Evolutionary conservation across 2,888 invertebrate species (phyloP).

Genomic region (Ormyrus nitidulus): DNA sequence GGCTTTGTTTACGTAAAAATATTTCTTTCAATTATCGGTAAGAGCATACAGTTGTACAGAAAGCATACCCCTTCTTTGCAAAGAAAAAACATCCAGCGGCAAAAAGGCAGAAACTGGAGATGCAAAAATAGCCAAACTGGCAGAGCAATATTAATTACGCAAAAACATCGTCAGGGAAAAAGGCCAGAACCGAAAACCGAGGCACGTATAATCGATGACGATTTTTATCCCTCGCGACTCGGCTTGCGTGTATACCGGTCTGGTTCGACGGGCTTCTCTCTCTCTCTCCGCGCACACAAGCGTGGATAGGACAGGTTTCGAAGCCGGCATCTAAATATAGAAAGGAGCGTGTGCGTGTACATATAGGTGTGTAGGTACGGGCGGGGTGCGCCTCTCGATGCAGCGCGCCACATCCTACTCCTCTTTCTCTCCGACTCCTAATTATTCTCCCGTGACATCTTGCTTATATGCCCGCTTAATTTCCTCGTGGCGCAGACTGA

Average conservation of each 20-base stretch:
- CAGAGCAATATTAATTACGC: too few species aligned
- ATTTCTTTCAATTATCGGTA: too few species aligned
- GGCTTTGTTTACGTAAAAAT: too few species aligned
- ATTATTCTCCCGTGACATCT: constrained; percentile 45
- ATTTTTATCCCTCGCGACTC: constrained; percentile 16
- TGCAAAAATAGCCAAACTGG: too few species aligned
- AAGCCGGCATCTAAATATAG: constrained; percentile 69
- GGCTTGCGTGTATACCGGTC: neutral
- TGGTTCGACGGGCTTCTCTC: constrained; percentile 31
- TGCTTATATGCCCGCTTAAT: constrained; percentile 18
- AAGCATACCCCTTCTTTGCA: too few species aligned
- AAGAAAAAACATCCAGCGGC: too few species aligned
- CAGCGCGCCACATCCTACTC: neutral
- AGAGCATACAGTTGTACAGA: too few species aligned
- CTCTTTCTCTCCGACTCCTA: constrained; percentile 12
- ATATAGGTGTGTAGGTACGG: constrained; percentile 21
- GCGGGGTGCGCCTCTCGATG: constrained; percentile 51
- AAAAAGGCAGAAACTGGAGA: too few species aligned
- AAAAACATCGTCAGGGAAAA: too few species aligned
- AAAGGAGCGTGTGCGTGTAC: constrained; percentile 57
- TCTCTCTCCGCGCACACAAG: constrained; percentile 42
- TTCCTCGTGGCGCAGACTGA: neutral
- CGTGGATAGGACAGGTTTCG: constrained; percentile 71
- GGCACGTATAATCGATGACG: constrained; percentile 14
- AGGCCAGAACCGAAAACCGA: neutral